A percentile compares a stretch with the other conserved stretches of the same genome.
Conservation (phyloP, 35 echinoderm and acorn worm species). For the Acanthaster planci region DNA sequence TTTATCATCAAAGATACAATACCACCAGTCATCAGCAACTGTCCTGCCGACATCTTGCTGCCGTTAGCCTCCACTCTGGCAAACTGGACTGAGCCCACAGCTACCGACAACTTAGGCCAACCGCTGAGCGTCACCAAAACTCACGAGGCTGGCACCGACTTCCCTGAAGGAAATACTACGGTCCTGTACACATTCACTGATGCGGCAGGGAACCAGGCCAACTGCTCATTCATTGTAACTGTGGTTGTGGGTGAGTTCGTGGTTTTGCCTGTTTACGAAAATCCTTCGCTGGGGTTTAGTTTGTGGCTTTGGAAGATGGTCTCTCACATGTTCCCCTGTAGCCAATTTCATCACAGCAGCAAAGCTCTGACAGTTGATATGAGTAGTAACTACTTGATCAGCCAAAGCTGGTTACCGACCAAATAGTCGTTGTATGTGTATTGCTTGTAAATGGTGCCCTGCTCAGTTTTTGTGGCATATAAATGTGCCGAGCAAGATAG, state of each 20-base stretch:
- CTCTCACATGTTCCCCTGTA: no score
- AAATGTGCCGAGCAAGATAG: no score
- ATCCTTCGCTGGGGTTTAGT: no score
- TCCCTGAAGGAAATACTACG: constrained; percentile 43
- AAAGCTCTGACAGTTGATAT: no score
- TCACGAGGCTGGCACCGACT: constrained; percentile 48
- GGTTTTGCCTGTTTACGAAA: background rate
- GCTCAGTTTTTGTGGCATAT: no score
- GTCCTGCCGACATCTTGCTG: constrained; percentile 28
- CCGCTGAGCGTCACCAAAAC: constrained; percentile 19
- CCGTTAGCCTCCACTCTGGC: background rate
- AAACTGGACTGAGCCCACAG: constrained; percentile 61
- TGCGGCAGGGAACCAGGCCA: constrained; percentile 57
- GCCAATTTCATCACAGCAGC: no score
- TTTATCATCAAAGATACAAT: constrained; percentile 24
- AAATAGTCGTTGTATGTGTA: no score
- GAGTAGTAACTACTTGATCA: no score
- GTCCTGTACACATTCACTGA: constrained; percentile 73
- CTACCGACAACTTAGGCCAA: constrained; percentile 65
- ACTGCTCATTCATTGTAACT: constrained; percentile 60
- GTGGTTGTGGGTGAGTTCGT: constrained; percentile 33
- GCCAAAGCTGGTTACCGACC: no score
- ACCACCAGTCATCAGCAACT: constrained; percentile 24
- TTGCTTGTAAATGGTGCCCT: no score
- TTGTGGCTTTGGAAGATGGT: no score